Base-by-base conservation (phyloP, 2,888 invertebrate species). In the Oscheius onirici region DNA sequence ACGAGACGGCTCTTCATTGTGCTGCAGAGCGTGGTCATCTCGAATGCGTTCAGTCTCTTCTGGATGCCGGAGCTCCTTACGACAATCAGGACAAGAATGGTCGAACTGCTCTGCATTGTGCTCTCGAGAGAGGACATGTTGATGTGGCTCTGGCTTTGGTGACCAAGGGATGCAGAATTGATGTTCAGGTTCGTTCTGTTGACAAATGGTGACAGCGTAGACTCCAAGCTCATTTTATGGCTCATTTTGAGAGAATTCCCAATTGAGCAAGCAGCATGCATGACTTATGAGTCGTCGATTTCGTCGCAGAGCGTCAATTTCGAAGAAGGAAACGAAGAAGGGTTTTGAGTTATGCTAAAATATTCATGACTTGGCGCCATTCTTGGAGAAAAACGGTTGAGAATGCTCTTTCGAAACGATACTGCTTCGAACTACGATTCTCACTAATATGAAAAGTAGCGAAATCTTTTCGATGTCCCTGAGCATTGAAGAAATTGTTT, bases 41-140 rank as follows among this genome's bases (percentile, higher is more conserved):
- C 24, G 90, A 91, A 57, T 90, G 90, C 86, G 90, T 90, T 22
- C 88, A 89, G 65, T 87, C 88, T 24, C 85, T 91, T 67, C 82
- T 91, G 28, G 89, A 90, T 71, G 86, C 88, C 74, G 90, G 90
- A 24, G 90, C 90, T 11, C 88, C 89, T 46, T 85, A 90, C 24
- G 90, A 91, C 78, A 79, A 89, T 10, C 86, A 88, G 26, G 91
- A 91, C 79, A 89, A 89, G 87, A 90, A 89, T 89, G 69, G 65
- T 2, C 89, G 89, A 77, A 90, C 92, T 20, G 91, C 92, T 0
- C 87, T 92, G 41, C 91, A 92, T 84, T 87, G 91, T 81, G 91
- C 92, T 10, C 88, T 92, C 71, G 88, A 90, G 26, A 65, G 84
- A 34, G 74, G 73, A 20, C 83, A 87, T 69, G 88, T 89, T 49